Percentiles rank a stretch among this genome's conserved stretches.
Evolutionary conservation across 2,113 vertebrate species (phyloP).

Genomic region (Electrona antarctica): DNA sequence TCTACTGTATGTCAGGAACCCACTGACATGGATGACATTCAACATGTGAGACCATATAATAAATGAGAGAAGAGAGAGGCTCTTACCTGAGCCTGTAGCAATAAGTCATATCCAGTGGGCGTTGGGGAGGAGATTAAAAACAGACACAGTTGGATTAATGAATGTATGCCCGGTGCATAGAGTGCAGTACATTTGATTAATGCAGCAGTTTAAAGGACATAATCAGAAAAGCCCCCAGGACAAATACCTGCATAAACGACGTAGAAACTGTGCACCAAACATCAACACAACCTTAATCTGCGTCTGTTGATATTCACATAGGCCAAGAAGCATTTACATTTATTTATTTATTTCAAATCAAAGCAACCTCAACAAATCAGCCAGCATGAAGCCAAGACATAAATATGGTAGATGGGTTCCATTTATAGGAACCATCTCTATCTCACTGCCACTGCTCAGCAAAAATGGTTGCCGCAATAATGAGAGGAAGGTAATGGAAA

Average conservation of each 20-base stretch:
- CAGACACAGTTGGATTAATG: slow-evolving; percentile 61
- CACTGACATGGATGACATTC: slow-evolving; percentile 36
- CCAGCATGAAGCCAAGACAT: slow-evolving; percentile 14
- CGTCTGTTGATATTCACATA: slow-evolving; percentile 31
- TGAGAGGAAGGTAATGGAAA: slow-evolving; percentile 38
- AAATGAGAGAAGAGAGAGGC: slow-evolving; percentile 24
- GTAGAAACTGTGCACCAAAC: background rate
- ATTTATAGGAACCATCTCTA: slow-evolving; percentile 40
- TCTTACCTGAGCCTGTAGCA: slow-evolving; percentile 81
- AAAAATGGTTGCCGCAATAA: slow-evolving; percentile 45
- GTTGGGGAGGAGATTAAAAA: slow-evolving; percentile 41
- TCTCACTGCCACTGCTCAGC: slow-evolving; percentile 27
- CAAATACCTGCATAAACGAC: slow-evolving; percentile 43
- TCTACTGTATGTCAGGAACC: slow-evolving; percentile 37
- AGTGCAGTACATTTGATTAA: slow-evolving; percentile 54
- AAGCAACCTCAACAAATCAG: slow-evolving; percentile 34
- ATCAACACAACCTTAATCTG: slow-evolving; percentile 46
- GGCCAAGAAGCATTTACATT: slow-evolving; percentile 26
- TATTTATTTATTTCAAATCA: slow-evolving; percentile 44
- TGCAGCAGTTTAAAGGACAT: slow-evolving; percentile 41
- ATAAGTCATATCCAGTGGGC: slow-evolving; percentile 46
- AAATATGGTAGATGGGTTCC: slow-evolving; percentile 38
- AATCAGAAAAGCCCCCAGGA: slow-evolving; percentile 40
- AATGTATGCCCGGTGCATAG: slow-evolving; percentile 55
- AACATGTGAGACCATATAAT: slow-evolving; percentile 14